Conservation (phyloP, 1,140 invertebrate genomes). For the Rhopalosiphum padi region DNA sequence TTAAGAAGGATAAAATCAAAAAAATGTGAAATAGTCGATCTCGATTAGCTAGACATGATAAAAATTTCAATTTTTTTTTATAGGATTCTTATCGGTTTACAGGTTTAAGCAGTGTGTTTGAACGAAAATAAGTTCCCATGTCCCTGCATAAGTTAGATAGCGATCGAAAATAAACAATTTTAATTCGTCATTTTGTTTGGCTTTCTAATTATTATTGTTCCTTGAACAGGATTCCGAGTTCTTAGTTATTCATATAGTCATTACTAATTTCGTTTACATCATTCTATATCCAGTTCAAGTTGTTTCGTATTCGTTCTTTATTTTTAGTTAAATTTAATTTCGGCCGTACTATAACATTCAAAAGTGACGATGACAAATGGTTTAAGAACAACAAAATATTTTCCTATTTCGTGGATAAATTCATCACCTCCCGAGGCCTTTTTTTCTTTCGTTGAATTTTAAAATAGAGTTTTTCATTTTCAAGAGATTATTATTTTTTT, state of each 20-base stretch:
- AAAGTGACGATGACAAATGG: slow-evolving; percentile 41
- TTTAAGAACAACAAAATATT: slow-evolving; percentile 32
- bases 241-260: neutral
- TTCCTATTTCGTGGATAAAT: neutral
- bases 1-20: neutral
- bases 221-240: neutral
- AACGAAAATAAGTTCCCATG: neutral
- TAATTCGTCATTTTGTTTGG: neutral
- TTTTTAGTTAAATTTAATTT: slow-evolving; percentile 44
- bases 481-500: neutral
- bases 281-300: neutral
- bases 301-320: neutral
- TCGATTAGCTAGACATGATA: neutral
- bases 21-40: neutral
- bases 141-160: neutral
- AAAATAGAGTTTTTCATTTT: neutral
- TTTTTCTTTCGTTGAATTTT: neutral
- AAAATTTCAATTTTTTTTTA: neutral
- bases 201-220: neutral
- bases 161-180: neutral
- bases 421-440: neutral
- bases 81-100: neutral
- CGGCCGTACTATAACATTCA: neutral
- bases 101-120: neutral
- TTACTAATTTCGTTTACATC: neutral